These are phyloP conservation scores for Diarsia rubi DNA, from an alignment of 2,888 invertebrate species.

Conservation along the genomic window DNA sequence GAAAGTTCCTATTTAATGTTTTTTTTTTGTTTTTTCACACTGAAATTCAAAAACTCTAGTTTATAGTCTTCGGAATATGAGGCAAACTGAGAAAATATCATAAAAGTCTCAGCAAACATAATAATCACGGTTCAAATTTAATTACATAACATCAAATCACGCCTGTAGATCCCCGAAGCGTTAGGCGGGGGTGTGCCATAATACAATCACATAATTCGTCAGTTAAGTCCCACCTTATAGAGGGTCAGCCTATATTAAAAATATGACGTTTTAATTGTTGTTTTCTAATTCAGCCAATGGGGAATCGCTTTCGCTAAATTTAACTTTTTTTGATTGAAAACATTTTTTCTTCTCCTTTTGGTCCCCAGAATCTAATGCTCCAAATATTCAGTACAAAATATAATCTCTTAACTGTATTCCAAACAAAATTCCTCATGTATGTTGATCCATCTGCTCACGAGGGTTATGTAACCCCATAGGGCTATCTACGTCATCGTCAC, in stretches of 20 bases:
- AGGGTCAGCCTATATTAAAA: background rate
- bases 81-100: background rate
- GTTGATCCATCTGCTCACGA: background rate
- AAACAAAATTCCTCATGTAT: background rate
- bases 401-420: background rate
- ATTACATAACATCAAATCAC: background rate
- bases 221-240: background rate
- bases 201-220: background rate
- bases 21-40: no score
- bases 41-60: no score
- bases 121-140: background rate
- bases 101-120: background rate
- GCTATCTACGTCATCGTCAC: conserved; percentile 19
- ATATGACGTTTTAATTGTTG: background rate
- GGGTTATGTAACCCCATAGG: conserved; percentile 6
- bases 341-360: background rate
- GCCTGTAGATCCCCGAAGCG: background rate
- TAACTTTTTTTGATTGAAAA: no score
- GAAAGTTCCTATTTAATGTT: conserved; percentile 31
- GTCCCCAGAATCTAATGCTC: no score
- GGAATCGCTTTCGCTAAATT: no score
- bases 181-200: background rate
- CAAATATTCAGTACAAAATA: background rate
- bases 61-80: background rate
- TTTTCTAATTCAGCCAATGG: background rate